These are phyloP conservation scores for Aeoliscus strigatus DNA, from an alignment of 2,797 vertebrate genomes.

Conservation along the genomic window DNA sequence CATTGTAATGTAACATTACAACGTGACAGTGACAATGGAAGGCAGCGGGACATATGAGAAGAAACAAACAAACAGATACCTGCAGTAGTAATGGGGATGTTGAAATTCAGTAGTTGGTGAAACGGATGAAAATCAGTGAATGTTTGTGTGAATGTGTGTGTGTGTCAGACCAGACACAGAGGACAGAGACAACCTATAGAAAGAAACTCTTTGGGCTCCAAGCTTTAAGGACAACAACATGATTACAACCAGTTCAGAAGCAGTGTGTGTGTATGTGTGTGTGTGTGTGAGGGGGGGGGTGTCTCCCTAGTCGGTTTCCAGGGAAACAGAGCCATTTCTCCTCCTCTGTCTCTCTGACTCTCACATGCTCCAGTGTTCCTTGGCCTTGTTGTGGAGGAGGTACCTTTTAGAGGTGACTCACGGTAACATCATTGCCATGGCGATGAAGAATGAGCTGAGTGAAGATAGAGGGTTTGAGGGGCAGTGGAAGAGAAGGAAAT, in stretches of 20 bases:
- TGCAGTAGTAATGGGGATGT: too few relatives aligned
- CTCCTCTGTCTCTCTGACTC: conserved; percentile 17
- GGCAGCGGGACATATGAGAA: too few relatives aligned
- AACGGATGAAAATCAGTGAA: not conserved
- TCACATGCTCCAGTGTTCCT: conserved; percentile 52
- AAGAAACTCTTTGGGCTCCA: conserved; percentile 44
- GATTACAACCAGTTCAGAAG: conserved; percentile 65
- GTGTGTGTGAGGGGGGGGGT: conserved; percentile 47
- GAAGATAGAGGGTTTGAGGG: conserved; percentile 32
- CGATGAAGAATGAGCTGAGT: conserved; percentile 59
- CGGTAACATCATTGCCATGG: conserved; percentile 75
- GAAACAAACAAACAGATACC: too few relatives aligned
- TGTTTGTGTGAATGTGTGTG: conserved; percentile 2
- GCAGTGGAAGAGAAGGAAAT: conserved; percentile 33
- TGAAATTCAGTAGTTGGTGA: too few relatives aligned
- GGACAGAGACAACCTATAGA: conserved; percentile 56
- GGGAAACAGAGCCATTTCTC: conserved; percentile 70
- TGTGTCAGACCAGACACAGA: conserved; percentile 22
- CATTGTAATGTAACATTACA: too few relatives aligned
- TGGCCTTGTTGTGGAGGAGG: conserved; percentile 59
- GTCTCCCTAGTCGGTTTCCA: conserved; percentile 75
- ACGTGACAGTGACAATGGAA: too few relatives aligned
- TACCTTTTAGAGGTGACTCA: conserved; percentile 72
- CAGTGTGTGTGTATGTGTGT: conserved; percentile 66
- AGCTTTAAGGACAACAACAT: conserved; percentile 60